phyloP scores from a whole-genome alignment of 2,113 vertebrate species.

The Brachypodius melanocephalos region DNA sequence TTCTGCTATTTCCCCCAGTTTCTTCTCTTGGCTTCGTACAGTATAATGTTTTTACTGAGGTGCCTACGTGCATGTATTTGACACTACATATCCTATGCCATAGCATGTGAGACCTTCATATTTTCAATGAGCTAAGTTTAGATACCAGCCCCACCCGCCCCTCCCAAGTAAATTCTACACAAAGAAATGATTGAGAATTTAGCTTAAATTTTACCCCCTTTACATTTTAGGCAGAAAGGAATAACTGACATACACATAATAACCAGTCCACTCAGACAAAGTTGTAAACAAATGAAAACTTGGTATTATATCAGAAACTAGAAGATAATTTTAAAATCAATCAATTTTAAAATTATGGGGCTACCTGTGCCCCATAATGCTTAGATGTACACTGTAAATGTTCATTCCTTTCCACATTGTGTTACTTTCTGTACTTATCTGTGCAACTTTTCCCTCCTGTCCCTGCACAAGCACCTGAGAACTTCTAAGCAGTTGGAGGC shows the following conservation, averaged over 20 bases:
- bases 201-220: neutral
- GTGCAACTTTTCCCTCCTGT: neutral
- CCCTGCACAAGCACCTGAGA: neutral
- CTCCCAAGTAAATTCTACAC: neutral
- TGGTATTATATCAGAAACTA: neutral
- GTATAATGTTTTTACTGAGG: neutral
- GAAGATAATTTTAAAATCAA: neutral
- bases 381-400: neutral
- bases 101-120: neutral
- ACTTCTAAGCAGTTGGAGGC: neutral
- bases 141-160: neutral
- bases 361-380: neutral
- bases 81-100: neutral
- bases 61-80: neutral
- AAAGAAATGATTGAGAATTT: neutral
- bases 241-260: neutral
- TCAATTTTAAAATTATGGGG: neutral
- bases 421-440: neutral
- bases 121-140: neutral
- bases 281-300: neutral
- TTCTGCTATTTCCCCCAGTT: neutral
- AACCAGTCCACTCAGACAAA: neutral
- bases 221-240: neutral
- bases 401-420: neutral
- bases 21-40: neutral